Evolutionary conservation across 2,797 vertebrate species (phyloP), one percentile per base, ranked within the genome.

Genomic region (Muscicapa comitata): DNA sequence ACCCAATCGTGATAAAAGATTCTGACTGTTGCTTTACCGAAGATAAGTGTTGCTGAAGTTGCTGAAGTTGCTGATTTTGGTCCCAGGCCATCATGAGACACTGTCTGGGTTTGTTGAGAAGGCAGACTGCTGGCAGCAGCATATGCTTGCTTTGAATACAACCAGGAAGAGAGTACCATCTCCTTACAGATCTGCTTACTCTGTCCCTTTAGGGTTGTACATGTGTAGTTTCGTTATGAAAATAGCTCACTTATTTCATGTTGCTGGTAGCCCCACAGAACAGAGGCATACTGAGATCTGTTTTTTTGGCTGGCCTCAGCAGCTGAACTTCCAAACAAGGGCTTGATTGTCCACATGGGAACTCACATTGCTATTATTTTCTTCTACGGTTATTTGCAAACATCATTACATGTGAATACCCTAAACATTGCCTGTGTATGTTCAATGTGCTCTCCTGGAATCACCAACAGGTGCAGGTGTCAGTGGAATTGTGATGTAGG

Each of bases 31-130:
- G 42, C 71, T 94, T 86, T 67, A 59, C 23, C 0, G 0, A 90
- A 86, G 81, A 62, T 26, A 58, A 73, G 47, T 45, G 47, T 73
- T 94, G 84, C 90, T 94, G 84, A 93, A 83, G 80, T 77, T 94
- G 84, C 88, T 94, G 84, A 93, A 86, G 78, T n/a, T 84, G 86
- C 84, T 85, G 78, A 58, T 91, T 94, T 90, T 91, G 68, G 88
- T 91, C 50, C 61, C 59, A 48, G 40, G 40, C 40, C 50, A 33
- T 65, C 59, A 40, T 9, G 20, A 90, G 66, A 71, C 74, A 51
- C 55, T 95, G 26, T 29, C 50, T 93, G 54, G 42, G 23, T 80
- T 82, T 89, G 43, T 35, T 88, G 50, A 72, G 68, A 65, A 92
- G 19, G 42, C 61, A 68, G 51, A n/a, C 63, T 92, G 51, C 33